A percentile compares a stretch with the other conserved stretches of the same genome.
Conservation (phyloP, 2,113 vertebrate genomes). For the Myxocyprinus asiaticus region DNA sequence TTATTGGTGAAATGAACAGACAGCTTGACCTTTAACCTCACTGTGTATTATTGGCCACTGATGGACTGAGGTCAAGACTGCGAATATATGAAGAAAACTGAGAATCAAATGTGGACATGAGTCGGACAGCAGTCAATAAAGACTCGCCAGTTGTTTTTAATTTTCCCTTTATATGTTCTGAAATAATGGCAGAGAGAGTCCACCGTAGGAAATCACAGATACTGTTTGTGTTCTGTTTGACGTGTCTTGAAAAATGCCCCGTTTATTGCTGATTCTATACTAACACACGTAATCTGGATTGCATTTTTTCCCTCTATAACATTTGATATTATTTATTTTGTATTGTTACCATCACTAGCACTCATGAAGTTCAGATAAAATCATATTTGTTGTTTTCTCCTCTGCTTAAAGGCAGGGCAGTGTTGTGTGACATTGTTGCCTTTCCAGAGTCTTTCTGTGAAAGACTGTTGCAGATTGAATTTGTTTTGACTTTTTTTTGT, state of each 20-base stretch:
- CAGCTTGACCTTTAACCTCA: constrained; percentile 38
- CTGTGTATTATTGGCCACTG: constrained; percentile 52
- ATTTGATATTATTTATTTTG: constrained; percentile 50
- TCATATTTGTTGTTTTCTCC: constrained; percentile 55
- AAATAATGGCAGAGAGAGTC: constrained; percentile 42
- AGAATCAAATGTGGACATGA: constrained; percentile 34
- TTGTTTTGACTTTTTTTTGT: too few relatives aligned
- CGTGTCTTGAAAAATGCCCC: constrained; percentile 13
- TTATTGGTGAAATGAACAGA: constrained; percentile 5
- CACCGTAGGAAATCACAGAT: constrained; percentile 8
- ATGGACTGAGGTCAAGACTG: constrained; percentile 20
- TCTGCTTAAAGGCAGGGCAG: constrained; percentile 70
- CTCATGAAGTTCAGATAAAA: constrained; percentile 51
- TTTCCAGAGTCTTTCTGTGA: constrained; percentile 92
- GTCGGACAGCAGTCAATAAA: constrained; percentile 47
- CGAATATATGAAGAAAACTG: constrained; percentile 16
- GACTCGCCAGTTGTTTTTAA: constrained; percentile 57
- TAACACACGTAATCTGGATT: constrained; percentile 16
- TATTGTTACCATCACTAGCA: constrained; percentile 27
- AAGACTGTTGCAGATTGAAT: constrained; percentile 78
- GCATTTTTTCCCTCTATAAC: constrained; percentile 1
- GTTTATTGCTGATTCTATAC: constrained; percentile 17
- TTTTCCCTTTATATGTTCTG: constrained; percentile 41
- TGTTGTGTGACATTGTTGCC: constrained; percentile 76
- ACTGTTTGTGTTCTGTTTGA: constrained; percentile 10